Evolutionary conservation across 35 echinoderm and acorn worm species (phyloP), one percentile per base, ranked within the genome.

Genomic region (Ophioderma brevispina): DNA sequence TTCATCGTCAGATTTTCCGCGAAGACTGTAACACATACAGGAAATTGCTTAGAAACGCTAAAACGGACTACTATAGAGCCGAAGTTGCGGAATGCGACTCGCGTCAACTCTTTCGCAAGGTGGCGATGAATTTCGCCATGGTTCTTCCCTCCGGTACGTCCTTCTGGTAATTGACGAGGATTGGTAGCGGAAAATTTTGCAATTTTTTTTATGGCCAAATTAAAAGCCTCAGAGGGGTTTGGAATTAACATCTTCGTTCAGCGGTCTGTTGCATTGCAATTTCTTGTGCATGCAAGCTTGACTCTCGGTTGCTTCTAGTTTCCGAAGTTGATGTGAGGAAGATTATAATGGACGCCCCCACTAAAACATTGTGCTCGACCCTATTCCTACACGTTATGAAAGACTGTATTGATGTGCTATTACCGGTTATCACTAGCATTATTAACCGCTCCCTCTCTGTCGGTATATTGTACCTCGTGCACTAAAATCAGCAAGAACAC

Each of bases 1-100:
- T 86, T 36, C 85, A 87, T 76, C 56, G 70, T 3, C 85, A 87
- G 70, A 87, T 87, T 0, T 87, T 52, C 21, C 46, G 21, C 8
- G 46, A 52, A 8, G 46, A 52, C 46, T 52, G 46, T 52, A 52
- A 52, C 8, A 52, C 8, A 52, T 52, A 52, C 46, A 52, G 46
- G 46, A 52, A 52, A 21, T 21, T 52, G 8, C 46, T 52, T 21
- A 11, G 46, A 8, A 52, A 52, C 8, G 46, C 46, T 52, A 52
- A 52, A 21, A 52, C 46, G 21, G 46, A 52, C 21, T 52, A 11
- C 46, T 52, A 52, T 52, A 52, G 46, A 21, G 46, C 8, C 21
- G 46, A 52, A 52, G 21, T 52, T 52, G 46, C 46, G 8, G 21
- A 52, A 11, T 52, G 46, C 46, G 46, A 52, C 21, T 52, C 46